Base-by-base conservation (phyloP, 2,113 vertebrate species). In the Colius striatus region DNA sequence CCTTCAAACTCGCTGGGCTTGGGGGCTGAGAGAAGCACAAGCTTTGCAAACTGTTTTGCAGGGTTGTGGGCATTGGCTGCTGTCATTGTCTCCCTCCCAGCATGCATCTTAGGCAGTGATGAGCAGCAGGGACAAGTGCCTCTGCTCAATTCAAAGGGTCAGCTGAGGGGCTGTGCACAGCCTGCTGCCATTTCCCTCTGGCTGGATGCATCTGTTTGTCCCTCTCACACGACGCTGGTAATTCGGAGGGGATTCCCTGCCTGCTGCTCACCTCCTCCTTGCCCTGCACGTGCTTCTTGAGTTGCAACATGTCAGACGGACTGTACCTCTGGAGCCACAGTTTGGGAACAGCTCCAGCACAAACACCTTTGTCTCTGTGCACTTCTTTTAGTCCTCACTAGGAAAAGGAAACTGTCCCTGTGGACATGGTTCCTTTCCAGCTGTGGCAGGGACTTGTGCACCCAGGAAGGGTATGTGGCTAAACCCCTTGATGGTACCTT, bases 21-120 rank as follows among this genome's bases (percentile, higher is more conserved):
- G 57, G 23, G 78, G 72, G 25, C 70, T 61, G 68, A 85, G 67
- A 75, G 47, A 82, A 62, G 62, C 25, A 19, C 48, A 45, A 78
- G 71, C 36, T 58, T 55, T 53, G 25, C 47, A 62, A 77, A 70
- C 32, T 83, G 54, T 58, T 72, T 68, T 66, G 21, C 32, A 66
- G 78, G 60, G 77, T 3, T 8, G 3, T 23, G 70, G 50, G 16
- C 71, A 55, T 87, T 2, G 4, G 30, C 73, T 73, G 41, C 73
- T 51, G 19, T 65, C 79, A 5, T 16, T 30, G 15, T 66, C 38
- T 81, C 25, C 36, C 27, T 89, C 86, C 30, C 43, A 60, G 68
- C 55, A 38, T 0, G 1, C 2, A 1, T 66, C 30, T 51, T 8
- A 11, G 0, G 5, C 14, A 4, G 48, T 10, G 57, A 54, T 53